These are phyloP conservation scores for Neoscelio sp. DNA, from an alignment of 2,888 invertebrate species.

Conservation along the genomic window DNA sequence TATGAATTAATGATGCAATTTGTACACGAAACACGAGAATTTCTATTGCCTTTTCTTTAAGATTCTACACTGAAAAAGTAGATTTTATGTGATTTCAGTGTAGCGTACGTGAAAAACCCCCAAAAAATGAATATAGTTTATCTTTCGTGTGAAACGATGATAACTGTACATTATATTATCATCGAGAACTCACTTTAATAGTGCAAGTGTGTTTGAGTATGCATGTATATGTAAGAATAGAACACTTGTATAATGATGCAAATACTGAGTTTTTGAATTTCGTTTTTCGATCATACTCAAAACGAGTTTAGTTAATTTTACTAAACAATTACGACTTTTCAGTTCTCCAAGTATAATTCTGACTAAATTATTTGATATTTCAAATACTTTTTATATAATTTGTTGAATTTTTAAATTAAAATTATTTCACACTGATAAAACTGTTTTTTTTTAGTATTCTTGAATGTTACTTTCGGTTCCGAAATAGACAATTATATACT, in stretches of 20 bases:
- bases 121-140: conserved; percentile 30
- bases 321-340: neutral
- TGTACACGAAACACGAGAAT: no score
- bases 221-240: conserved; percentile 22
- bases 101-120: conserved; percentile 34
- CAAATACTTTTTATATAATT: neutral
- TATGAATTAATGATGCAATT: no score
- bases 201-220: conserved; percentile 28
- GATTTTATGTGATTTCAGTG: no score
- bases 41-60: no score
- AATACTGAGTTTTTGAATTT: conserved; percentile 21
- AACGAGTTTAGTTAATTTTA: conserved; percentile 19
- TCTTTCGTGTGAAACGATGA: conserved; percentile 16
- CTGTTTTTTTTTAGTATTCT: conserved; percentile 36
- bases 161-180: conserved; percentile 52
- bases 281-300: conserved; percentile 1
- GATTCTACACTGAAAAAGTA: no score
- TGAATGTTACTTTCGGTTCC: conserved; percentile 30
- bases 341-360: neutral
- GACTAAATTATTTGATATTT: no score
- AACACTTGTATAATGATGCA: conserved; percentile 30
- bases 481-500: conserved; percentile 24
- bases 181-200: conserved; percentile 59
- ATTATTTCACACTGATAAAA: neutral
- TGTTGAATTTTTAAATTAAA: no score